Conservation (phyloP, 2,113 vertebrate genomes). For the Aphyosemion australe region DNA sequence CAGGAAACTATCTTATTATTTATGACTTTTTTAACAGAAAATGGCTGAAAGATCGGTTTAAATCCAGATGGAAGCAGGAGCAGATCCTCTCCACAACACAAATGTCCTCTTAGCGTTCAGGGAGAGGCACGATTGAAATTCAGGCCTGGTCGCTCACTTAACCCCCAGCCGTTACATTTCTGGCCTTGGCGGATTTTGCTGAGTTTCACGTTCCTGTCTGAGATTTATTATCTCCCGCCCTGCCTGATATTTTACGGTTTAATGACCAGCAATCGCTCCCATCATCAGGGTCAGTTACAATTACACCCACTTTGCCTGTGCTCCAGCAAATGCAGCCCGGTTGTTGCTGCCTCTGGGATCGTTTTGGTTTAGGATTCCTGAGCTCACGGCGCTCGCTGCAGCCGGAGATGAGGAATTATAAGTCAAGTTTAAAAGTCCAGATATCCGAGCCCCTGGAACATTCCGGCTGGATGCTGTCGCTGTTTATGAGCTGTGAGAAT, state of each 20-base stretch:
- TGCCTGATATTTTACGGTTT: conserved; percentile 61
- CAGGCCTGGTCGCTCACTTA: conserved; percentile 7
- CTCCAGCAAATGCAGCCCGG: conserved; percentile 25
- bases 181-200: conserved; percentile 50
- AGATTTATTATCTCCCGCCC: conserved; percentile 61
- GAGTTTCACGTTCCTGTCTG: conserved; percentile 48
- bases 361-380: conserved; percentile 25
- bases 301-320: conserved; percentile 54
- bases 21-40: too few relatives aligned
- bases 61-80: too few relatives aligned
- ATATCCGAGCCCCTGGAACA: neutral
- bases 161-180: conserved; percentile 14
- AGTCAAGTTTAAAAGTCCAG: conserved; percentile 22
- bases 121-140: conserved; percentile 42
- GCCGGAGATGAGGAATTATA: conserved; percentile 34
- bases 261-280: conserved; percentile 58
- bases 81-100: neutral
- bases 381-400: conserved; percentile 11
- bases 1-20: too few relatives aligned
- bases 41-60: too few relatives aligned
- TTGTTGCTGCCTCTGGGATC: conserved; percentile 20
- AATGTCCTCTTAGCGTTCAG: conserved; percentile 3
- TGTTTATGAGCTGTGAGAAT: conserved; percentile 17
- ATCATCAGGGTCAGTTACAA: conserved; percentile 65
- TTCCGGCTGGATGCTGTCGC: neutral